A percentile compares a stretch with the other conserved stretches of the same genome.
Evolutionary conservation across 2,113 vertebrate genomes (phyloP).

Genomic region (Ctenomys sociabilis): DNA sequence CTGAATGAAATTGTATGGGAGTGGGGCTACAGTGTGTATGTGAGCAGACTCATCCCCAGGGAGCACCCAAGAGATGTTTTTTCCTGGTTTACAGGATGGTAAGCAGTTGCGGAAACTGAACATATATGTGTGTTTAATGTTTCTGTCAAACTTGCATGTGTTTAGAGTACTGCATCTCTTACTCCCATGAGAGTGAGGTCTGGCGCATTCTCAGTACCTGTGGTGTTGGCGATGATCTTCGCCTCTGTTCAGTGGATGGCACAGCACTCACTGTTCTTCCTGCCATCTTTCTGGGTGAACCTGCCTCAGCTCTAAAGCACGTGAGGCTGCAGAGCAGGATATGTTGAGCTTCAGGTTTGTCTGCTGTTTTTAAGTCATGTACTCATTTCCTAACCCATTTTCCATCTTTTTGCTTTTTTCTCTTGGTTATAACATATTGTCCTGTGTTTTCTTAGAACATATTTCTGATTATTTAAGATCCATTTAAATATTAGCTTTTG

Average conservation of each 20-base stretch:
- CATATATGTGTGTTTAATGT: background rate
- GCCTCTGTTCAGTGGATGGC: background rate
- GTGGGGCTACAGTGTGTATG: background rate
- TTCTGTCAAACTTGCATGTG: background rate
- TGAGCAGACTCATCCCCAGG: background rate
- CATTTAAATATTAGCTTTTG: background rate
- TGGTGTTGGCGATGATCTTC: background rate
- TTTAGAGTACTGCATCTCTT: background rate
- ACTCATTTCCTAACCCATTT: background rate
- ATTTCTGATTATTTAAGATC: background rate
- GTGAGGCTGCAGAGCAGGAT: background rate
- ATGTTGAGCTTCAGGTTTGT: background rate
- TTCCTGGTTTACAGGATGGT: background rate
- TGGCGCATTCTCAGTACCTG: background rate
- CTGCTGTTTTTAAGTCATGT: background rate
- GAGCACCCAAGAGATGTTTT: background rate
- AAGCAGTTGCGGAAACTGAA: background rate
- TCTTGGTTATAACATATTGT: background rate
- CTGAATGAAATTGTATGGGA: background rate
- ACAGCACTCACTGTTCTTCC: background rate
- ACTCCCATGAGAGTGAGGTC: background rate
- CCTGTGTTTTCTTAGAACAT: constrained; percentile 20
- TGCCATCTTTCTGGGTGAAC: background rate
- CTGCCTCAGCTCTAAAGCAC: background rate
- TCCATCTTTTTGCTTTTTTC: background rate